These are phyloP conservation scores for Dryomyza anilis DNA, from an alignment of 2,888 invertebrate species.

Conservation along the genomic window DNA sequence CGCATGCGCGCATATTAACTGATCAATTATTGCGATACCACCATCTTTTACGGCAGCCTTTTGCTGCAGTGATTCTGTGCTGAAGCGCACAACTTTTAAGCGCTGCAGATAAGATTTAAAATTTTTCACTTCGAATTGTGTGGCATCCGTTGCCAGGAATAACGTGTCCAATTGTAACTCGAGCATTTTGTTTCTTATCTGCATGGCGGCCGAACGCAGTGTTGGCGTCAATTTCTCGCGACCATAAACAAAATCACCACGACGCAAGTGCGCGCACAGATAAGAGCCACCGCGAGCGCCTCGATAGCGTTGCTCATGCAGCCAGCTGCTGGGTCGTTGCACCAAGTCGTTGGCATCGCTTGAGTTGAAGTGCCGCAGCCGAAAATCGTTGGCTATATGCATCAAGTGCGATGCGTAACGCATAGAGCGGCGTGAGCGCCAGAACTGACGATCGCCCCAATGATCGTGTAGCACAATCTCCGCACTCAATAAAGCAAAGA, in stretches of 20 bases:
- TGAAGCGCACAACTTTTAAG: slow-evolving; percentile 49
- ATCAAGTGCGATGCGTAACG: slow-evolving; percentile 76
- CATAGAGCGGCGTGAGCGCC: slow-evolving; percentile 91
- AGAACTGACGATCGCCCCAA: slow-evolving; percentile 84
- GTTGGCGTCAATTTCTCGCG: slow-evolving; percentile 78
- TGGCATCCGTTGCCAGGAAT: slow-evolving; percentile 87
- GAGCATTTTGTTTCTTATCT: slow-evolving; percentile 69
- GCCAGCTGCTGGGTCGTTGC: slow-evolving; percentile 68
- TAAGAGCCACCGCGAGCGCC: slow-evolving; percentile 73
- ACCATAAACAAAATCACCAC: slow-evolving; percentile 84
- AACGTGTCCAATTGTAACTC: slow-evolving; percentile 67
- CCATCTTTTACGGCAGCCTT: slow-evolving; percentile 69
- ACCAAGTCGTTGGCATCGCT: slow-evolving; percentile 67
- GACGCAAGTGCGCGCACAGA: slow-evolving; percentile 82
- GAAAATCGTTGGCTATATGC: slow-evolving; percentile 72
- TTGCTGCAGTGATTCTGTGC: slow-evolving; percentile 50
- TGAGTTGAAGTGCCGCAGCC: slow-evolving; percentile 69
- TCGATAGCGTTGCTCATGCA: slow-evolving; percentile 60
- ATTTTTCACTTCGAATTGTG: slow-evolving; percentile 60
- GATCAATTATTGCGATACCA: slow-evolving; percentile 90
- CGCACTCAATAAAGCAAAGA: slow-evolving; percentile 65
- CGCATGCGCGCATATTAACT: slow-evolving; percentile 91
- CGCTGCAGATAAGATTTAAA: slow-evolving; percentile 51
- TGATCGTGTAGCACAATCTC: slow-evolving; percentile 86
- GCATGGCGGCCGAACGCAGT: slow-evolving; percentile 75